Percentiles rank a stretch among this genome's conserved stretches.
These are phyloP conservation scores for Pavo muticus DNA, from an alignment of 2,113 vertebrate genomes.

Conservation along the genomic window DNA sequence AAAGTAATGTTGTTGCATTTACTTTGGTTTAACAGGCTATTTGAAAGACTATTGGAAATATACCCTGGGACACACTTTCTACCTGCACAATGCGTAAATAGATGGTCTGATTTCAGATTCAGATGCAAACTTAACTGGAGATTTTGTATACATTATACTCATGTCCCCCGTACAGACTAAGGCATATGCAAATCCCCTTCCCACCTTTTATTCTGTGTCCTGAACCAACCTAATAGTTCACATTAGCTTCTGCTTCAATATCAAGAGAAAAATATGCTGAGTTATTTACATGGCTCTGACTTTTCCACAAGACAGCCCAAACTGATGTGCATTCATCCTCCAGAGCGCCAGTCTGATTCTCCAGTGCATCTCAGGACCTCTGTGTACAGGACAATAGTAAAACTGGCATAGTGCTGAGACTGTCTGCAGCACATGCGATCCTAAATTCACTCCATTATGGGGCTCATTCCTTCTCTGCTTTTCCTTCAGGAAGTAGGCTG, in stretches of 20 bases:
- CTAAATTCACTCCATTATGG: not conserved
- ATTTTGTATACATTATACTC: not conserved
- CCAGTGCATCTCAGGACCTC: not conserved
- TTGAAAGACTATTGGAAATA: slow-evolving; percentile 55
- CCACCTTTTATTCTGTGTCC: not conserved
- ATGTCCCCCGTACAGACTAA: not conserved
- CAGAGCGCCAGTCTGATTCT: not conserved
- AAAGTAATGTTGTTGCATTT: slow-evolving; percentile 46
- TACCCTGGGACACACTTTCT: not conserved
- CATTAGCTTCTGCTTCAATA: not conserved
- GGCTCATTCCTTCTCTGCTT: not conserved
- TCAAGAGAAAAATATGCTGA: not conserved
- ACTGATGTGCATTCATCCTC: not conserved
- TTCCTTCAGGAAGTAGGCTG: not conserved
- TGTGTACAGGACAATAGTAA: not conserved
- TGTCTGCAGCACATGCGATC: not conserved
- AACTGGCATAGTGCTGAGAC: not conserved
- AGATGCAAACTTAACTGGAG: not conserved
- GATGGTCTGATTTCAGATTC: not conserved
- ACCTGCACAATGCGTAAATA: not conserved
- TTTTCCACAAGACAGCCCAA: not conserved
- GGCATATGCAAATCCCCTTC: not conserved
- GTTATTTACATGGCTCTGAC: not conserved
- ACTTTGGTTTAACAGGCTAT: slow-evolving; percentile 49
- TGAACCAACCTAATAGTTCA: not conserved